A percentile compares a stretch with the other conserved stretches of the same genome.
Conservation (phyloP, 2,113 vertebrate species). For the Maccullochella peelii region DNA sequence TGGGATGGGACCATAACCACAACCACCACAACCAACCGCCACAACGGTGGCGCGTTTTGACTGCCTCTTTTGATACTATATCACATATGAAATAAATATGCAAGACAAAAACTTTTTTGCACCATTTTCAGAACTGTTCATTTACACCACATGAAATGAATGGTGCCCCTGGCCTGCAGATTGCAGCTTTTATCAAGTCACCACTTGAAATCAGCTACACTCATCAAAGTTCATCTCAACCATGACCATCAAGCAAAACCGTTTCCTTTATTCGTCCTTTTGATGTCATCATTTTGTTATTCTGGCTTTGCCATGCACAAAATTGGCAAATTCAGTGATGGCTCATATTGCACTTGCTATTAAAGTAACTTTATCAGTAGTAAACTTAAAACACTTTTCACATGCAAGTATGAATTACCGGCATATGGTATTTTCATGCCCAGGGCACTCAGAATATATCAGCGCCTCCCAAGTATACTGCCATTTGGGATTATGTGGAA, state of each 20-base stretch:
- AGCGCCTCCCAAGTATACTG: not conserved
- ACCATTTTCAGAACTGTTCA: not conserved
- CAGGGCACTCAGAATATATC: not conserved
- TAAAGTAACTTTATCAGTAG: not conserved
- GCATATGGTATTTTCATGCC: slow-evolving; percentile 1
- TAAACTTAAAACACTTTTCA: not conserved
- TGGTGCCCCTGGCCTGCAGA: not conserved
- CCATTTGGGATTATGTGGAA: not conserved
- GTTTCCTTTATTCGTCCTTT: slow-evolving; percentile 8
- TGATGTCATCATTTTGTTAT: not conserved
- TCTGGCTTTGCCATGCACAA: not conserved
- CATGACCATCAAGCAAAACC: not conserved
- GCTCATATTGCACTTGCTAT: not conserved
- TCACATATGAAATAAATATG: not conserved
- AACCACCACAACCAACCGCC: no score
- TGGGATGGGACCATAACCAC: not conserved
- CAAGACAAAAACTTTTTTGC: not conserved
- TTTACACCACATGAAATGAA: not conserved
- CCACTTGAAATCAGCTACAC: not conserved
- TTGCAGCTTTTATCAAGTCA: not conserved
- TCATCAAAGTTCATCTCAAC: not conserved
- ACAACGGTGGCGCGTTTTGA: not conserved
- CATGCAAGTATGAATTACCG: not conserved
- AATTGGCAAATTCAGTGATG: not conserved
- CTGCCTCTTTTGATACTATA: not conserved